Base-by-base conservation (phyloP, 1,140 invertebrate species). In the Muscidifurax raptorellus region DNA sequence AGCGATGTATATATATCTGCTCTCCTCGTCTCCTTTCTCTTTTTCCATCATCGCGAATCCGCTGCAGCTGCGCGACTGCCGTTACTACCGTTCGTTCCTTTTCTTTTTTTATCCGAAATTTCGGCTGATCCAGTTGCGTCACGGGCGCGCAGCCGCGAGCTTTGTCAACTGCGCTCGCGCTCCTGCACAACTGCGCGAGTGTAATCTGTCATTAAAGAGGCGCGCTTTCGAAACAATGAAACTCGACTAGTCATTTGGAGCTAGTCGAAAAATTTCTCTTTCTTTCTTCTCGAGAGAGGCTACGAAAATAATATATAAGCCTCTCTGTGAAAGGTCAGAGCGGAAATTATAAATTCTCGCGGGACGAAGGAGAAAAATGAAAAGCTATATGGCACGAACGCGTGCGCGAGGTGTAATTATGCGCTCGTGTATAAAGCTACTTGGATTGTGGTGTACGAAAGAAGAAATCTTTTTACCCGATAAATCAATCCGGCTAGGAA, bases 171-270 rank as follows among this genome's bases (percentile, higher is more conserved):
- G n/a, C n/a, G n/a, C n/a, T n/a, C n/a, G n/a, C n/a, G n/a, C n/a
- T n/a, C n/a, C n/a, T n/a, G n/a, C n/a, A n/a, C n/a, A n/a, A n/a
- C n/a, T n/a, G n/a, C 5, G 36, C 67, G 71, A 80, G 52, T 36
- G 71, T 64, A 74, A 74, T 82, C 80, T 64, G 28, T 75, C 75
- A 82, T 75, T 74, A 72, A 40, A 25, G 80, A 75, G 36, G 40
- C 52, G 52, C 40, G 74, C 80, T 74, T 82, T 82, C 52, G 30
- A 82, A 82, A 82, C 80, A 82, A 82, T 82, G 69, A 74, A 40
- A 82, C 28, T 69, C 69, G 47, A 36, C 71, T 82, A 82, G 30
- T 40, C 47, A 64, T 75, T 75, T 81, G 52, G 28, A 40, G 36
- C 36, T 40, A 12, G 25, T 81, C 27, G 22, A 76, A 66, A 75